Evolutionary conservation across 2,113 vertebrate species (phyloP).

Genomic region (Amblyopsis rosae): DNA sequence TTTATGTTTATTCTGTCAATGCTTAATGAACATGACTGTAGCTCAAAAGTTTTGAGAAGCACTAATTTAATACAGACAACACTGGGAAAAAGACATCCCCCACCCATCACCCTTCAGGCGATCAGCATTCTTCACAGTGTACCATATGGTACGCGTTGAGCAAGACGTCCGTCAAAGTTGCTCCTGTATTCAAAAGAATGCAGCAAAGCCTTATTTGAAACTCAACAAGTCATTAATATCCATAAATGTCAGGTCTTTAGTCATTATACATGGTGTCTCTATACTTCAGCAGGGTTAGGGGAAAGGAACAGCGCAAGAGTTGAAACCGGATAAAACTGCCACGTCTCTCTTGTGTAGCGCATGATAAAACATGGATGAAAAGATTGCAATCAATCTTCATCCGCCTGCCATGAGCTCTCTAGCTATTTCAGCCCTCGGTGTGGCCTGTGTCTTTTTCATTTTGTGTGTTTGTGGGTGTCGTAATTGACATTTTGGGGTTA

Average conservation of each 20-base stretch:
- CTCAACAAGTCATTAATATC: slow-evolving; percentile 53
- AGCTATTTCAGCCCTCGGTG: slow-evolving; percentile 59
- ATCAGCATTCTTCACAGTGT: slow-evolving; percentile 7
- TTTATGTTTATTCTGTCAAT: too few relatives aligned
- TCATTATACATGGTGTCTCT: slow-evolving; percentile 53
- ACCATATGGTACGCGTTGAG: too few relatives aligned
- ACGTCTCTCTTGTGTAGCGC: slow-evolving; percentile 61
- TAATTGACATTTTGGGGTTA: slow-evolving; percentile 34
- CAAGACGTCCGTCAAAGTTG: slow-evolving; percentile 1
- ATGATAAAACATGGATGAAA: slow-evolving; percentile 66
- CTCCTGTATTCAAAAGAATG: slow-evolving; percentile 29
- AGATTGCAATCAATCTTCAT: slow-evolving; percentile 78
- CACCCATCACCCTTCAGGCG: too few relatives aligned
- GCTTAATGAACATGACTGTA: too few relatives aligned
- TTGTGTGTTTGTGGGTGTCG: slow-evolving; percentile 22
- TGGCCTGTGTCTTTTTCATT: slow-evolving; percentile 52
- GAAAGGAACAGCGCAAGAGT: slow-evolving; percentile 18
- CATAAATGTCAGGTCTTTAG: slow-evolving; percentile 59
- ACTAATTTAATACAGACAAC: too few relatives aligned
- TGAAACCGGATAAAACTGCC: slow-evolving; percentile 44
- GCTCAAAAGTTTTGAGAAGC: too few relatives aligned
- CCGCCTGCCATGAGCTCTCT: slow-evolving; percentile 61
- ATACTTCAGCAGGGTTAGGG: slow-evolving; percentile 33
- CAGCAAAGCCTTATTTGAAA: slow-evolving; percentile 17
- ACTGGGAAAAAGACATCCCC: too few relatives aligned